Percentiles rank a stretch among this genome's conserved stretches.
phyloP scores from a whole-genome alignment of 2,888 invertebrate genomes.

The Sphaerophoria rueppellii region DNA sequence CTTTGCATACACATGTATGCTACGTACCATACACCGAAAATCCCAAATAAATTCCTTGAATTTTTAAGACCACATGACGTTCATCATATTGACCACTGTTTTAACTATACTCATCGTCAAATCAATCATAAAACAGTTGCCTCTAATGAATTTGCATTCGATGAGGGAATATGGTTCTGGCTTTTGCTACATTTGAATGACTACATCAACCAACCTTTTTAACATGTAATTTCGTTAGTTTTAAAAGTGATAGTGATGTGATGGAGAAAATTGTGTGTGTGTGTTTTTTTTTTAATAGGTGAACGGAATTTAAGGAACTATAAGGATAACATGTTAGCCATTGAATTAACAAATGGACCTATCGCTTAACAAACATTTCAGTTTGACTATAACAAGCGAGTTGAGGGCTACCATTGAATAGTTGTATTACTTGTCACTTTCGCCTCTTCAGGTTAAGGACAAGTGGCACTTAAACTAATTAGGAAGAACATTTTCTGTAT shows the following conservation, averaged over 20 bases:
- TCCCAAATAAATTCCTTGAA: slow-evolving; percentile 6
- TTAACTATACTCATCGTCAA: slow-evolving; percentile 31
- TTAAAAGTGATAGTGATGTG: slow-evolving; percentile 16
- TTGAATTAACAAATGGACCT: not conserved
- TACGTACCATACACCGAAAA: not conserved
- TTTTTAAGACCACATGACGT: slow-evolving; percentile 18
- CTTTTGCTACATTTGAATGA: slow-evolving; percentile 8
- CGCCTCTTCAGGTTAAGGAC: no score
- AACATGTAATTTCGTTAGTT: slow-evolving; percentile 32
- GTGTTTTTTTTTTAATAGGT: not conserved
- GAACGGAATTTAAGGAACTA: not conserved
- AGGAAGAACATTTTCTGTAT: no score
- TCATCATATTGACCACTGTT: slow-evolving; percentile 36
- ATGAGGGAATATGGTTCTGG: slow-evolving; percentile 33
- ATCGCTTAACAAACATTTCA: slow-evolving; percentile 9
- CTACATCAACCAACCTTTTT: no score
- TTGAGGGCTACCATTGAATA: not conserved
- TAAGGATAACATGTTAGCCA: slow-evolving; percentile 11
- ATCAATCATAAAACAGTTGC: slow-evolving; percentile 64
- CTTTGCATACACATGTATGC: not conserved
- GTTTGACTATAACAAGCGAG: not conserved
- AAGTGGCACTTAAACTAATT: no score
- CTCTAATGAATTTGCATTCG: slow-evolving; percentile 54
- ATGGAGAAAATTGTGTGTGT: not conserved
- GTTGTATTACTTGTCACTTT: no score